Percentiles rank a stretch among this genome's conserved stretches.
Evolutionary conservation across 2,888 invertebrate genomes (phyloP).

Genomic region (Plebejus melissa): DNA sequence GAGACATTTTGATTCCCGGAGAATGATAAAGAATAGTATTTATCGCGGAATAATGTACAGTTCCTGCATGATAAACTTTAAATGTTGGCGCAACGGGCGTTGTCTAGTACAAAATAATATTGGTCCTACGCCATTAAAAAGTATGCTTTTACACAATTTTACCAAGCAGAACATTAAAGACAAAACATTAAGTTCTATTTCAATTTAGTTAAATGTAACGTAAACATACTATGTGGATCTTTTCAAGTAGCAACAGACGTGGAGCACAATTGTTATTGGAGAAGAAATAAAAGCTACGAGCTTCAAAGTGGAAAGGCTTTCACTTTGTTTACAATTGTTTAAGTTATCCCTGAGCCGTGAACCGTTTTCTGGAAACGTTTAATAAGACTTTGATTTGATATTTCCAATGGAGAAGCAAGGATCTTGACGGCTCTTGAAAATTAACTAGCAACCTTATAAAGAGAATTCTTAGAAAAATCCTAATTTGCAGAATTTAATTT

Average conservation of each 20-base stretch:
- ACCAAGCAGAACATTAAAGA: neutral
- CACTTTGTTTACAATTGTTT: conserved; percentile 22
- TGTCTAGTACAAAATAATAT: too few relatives aligned
- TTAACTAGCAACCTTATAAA: neutral
- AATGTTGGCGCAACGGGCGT: too few relatives aligned
- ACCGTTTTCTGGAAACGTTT: neutral
- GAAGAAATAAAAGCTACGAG: conserved; percentile 19
- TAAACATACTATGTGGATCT: neutral
- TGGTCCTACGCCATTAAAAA: neutral
- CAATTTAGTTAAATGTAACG: conserved; percentile 6
- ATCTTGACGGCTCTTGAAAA: neutral
- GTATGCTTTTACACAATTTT: neutral
- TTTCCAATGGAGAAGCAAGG: neutral
- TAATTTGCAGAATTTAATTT: too few relatives aligned
- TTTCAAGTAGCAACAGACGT: conserved; percentile 4
- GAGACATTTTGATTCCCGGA: too few relatives aligned
- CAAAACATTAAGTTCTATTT: neutral
- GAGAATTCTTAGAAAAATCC: neutral
- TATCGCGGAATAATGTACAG: too few relatives aligned
- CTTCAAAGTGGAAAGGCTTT: conserved; percentile 22
- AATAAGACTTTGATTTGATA: conserved; percentile 1
- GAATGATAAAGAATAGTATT: too few relatives aligned
- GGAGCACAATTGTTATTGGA: conserved; percentile 10
- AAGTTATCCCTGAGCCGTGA: conserved; percentile 2
- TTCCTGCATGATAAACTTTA: too few relatives aligned